phyloP scores from a whole-genome alignment of 2,113 vertebrate species.

The Gopherus flavomarginatus region DNA sequence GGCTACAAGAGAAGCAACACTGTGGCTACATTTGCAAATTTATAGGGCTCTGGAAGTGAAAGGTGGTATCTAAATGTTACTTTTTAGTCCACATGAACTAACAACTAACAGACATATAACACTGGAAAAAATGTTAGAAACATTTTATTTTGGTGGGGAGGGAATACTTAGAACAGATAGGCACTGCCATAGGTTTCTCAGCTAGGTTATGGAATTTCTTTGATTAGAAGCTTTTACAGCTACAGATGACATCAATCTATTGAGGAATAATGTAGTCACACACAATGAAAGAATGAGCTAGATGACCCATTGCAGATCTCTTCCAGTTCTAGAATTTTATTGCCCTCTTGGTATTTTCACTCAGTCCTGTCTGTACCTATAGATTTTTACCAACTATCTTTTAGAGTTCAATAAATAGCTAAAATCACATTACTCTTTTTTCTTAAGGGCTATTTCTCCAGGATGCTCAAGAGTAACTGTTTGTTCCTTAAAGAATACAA shows the following conservation, averaged over 20 bases:
- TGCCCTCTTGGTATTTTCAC: constrained; percentile 5
- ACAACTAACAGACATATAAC: background rate
- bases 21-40: background rate
- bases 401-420: too few relatives aligned
- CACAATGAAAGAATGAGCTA: background rate
- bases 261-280: background rate
- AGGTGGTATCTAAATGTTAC: background rate
- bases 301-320: background rate
- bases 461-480: too few relatives aligned
- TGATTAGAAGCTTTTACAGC: constrained; percentile 23
- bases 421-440: too few relatives aligned
- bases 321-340: constrained; percentile 14
- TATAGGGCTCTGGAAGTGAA: background rate
- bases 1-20: background rate
- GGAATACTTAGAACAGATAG: background rate
- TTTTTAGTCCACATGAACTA: background rate
- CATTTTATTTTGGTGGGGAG: background rate
- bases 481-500: background rate
- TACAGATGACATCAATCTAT: background rate
- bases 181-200: background rate
- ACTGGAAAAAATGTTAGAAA: background rate
- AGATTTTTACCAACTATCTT: background rate
- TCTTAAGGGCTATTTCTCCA: too few relatives aligned
- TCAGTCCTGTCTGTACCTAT: background rate
- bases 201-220: constrained; percentile 1